Evolutionary conservation across 2,888 invertebrate species (phyloP).

Genomic region (Bombyx huttoni): DNA sequence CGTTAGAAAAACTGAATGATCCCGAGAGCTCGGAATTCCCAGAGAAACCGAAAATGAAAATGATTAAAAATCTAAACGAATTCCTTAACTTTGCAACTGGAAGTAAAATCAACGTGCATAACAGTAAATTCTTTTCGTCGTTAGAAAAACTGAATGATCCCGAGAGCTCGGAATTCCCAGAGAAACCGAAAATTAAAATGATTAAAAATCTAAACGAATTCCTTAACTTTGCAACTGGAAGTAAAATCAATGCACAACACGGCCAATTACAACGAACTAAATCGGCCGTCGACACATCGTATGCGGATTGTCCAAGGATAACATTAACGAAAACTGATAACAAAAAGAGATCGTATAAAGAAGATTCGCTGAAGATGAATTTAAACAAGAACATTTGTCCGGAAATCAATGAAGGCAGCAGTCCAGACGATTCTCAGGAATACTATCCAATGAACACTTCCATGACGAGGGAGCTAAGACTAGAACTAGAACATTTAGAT

Average conservation of each 20-base stretch:
- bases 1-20: constrained; percentile 71
- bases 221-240: constrained; percentile 80
- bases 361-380: constrained; percentile 32
- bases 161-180: constrained; percentile 38
- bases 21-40: constrained; percentile 36
- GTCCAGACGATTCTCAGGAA: constrained; percentile 85
- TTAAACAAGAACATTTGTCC: constrained; percentile 31
- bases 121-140: constrained; percentile 68
- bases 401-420: constrained; percentile 72
- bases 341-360: constrained; percentile 23
- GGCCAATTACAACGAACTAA: constrained; percentile 30
- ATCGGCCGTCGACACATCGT: constrained; percentile 41
- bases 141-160: constrained; percentile 69
- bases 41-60: constrained; percentile 52
- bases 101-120: constrained; percentile 59
- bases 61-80: constrained; percentile 87
- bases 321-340: constrained; percentile 47
- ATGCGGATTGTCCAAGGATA: constrained; percentile 44
- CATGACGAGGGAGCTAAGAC: constrained; percentile 84
- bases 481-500: constrained; percentile 88
- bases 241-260: constrained; percentile 45
- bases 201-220: constrained; percentile 91
- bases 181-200: constrained; percentile 55
- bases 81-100: constrained; percentile 83
- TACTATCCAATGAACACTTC: constrained; percentile 91